phyloP scores from a whole-genome alignment of 2,888 invertebrate genomes.

The Callimorpha dominula region DNA sequence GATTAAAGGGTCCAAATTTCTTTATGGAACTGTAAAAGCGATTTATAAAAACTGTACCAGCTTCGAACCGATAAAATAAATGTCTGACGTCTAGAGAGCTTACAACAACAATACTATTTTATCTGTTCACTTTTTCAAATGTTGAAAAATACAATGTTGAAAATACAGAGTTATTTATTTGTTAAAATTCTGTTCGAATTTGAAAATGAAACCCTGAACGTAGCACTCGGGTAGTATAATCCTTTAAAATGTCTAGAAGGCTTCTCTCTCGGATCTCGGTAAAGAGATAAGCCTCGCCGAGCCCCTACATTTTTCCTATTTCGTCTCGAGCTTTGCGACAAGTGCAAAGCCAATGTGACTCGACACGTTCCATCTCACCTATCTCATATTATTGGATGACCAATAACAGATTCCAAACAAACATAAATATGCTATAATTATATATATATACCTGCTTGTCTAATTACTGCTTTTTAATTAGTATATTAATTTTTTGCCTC shows the following conservation, averaged over 20 bases:
- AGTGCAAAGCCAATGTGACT: conserved; percentile 46
- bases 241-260: conserved; percentile 54
- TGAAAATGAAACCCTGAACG: neutral
- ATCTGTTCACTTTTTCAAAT: neutral
- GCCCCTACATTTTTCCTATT: conserved; percentile 56
- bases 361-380: neutral
- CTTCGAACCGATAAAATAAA: neutral
- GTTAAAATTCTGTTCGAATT: neutral
- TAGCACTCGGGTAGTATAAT: conserved; percentile 44
- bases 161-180: neutral
- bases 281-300: conserved; percentile 62
- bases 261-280: conserved; percentile 50
- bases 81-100: too few species aligned
- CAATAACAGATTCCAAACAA: neutral
- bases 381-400: neutral
- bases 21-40: too few species aligned
- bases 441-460: neutral
- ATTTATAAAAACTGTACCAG: neutral
- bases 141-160: neutral
- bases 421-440: neutral
- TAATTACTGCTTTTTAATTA: neutral
- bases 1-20: neutral
- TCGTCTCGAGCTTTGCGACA: conserved; percentile 39
- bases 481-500: too few species aligned
- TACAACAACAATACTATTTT: neutral